A percentile compares a stretch with the other conserved stretches of the same genome.
phyloP scores from a whole-genome alignment of 1,140 invertebrate genomes.

The Pogonomyrmex barbatus region DNA sequence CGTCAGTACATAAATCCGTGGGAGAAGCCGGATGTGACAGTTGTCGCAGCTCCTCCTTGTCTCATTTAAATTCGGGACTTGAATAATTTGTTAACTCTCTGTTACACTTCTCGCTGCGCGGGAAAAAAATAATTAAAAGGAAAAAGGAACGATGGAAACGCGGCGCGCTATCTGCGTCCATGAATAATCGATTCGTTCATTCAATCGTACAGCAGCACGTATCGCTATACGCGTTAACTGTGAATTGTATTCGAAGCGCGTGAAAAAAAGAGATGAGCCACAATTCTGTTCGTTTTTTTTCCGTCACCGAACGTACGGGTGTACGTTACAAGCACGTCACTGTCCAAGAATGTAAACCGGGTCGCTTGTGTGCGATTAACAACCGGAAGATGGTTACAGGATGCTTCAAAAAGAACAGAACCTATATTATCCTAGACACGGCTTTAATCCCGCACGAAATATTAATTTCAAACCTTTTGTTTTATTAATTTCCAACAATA shows the following conservation, averaged over 20 bases:
- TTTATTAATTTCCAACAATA: background rate
- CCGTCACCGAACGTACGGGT: background rate
- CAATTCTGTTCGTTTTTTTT: background rate
- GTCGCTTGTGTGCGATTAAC: slow-evolving; percentile 40
- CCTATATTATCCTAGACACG: background rate
- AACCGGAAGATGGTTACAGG: slow-evolving; percentile 5
- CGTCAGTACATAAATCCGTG: background rate
- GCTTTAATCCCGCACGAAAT: background rate
- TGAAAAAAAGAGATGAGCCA: background rate
- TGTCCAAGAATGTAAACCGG: slow-evolving; percentile 13
- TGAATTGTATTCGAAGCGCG: too few species aligned
- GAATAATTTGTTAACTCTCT: background rate
- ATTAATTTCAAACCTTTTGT: background rate
- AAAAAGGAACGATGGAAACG: background rate
- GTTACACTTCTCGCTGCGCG: background rate
- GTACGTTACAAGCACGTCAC: slow-evolving; percentile 7
- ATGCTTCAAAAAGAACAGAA: background rate
- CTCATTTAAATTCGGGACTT: background rate
- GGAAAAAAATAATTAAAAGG: background rate
- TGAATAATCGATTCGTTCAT: slow-evolving; percentile 7
- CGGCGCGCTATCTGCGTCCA: background rate
- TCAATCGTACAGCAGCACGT: background rate
- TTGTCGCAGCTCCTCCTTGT: too few species aligned
- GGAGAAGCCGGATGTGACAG: background rate
- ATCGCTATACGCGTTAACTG: background rate